Evolutionary conservation across 2,797 vertebrate species (phyloP).

Genomic region (Micropoecilia bifurca): DNA sequence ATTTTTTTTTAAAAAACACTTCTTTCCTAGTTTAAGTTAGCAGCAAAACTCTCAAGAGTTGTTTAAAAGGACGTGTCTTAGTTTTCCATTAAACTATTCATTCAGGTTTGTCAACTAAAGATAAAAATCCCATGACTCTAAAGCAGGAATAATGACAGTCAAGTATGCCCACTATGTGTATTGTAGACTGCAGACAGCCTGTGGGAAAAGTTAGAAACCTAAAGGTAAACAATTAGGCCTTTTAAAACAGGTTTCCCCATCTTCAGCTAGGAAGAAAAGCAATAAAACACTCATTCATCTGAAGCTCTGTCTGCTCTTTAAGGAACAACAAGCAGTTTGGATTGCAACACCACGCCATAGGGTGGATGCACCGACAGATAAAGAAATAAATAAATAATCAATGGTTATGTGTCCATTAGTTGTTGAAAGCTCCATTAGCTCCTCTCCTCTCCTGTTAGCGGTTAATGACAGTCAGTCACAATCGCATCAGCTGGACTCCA

Average conservation of each 20-base stretch:
- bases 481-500: slow-evolving; percentile 81
- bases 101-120: not conserved
- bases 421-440: slow-evolving; percentile 85
- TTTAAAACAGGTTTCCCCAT: slow-evolving; percentile 9
- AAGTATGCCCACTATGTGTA: not conserved
- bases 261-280: slow-evolving; percentile 8
- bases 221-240: not conserved
- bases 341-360: slow-evolving; percentile 46
- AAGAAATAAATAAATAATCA: slow-evolving; percentile 83
- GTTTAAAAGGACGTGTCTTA: not conserved
- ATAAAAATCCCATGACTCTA: not conserved
- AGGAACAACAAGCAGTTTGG: slow-evolving; percentile 60
- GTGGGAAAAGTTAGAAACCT: not conserved
- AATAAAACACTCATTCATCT: slow-evolving; percentile 11
- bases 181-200: not conserved
- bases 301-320: slow-evolving; percentile 35
- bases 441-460: slow-evolving; percentile 73
- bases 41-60: not conserved
- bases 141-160: not conserved
- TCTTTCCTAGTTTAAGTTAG: not conserved
- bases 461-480: slow-evolving; percentile 80
- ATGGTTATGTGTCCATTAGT: slow-evolving; percentile 83
- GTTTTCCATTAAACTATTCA: not conserved
- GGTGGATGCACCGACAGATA: slow-evolving; percentile 54
- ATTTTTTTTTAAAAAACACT: not conserved